A percentile compares a stretch with the other conserved stretches of the same genome.
phyloP scores from a whole-genome alignment of 2,113 vertebrate genomes.

The Meriones unguiculatus region DNA sequence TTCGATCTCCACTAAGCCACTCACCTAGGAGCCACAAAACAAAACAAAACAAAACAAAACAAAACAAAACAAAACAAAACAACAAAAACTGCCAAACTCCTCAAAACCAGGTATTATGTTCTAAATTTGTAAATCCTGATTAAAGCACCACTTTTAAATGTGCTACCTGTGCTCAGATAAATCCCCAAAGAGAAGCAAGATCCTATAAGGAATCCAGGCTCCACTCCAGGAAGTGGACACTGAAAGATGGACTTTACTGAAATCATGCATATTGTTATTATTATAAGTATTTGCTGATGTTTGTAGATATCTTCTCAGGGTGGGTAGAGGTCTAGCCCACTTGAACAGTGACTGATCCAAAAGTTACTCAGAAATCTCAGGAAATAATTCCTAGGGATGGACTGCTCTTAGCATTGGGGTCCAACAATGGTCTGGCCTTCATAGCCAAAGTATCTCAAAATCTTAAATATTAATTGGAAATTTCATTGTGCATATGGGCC shows the following conservation, averaged over 20 bases:
- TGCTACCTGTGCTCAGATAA: not conserved
- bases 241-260: not conserved
- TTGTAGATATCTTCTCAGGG: not conserved
- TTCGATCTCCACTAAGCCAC: not conserved
- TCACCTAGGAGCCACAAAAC: not conserved
- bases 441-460: not conserved
- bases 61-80: not conserved
- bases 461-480: not conserved
- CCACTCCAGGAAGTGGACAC: not conserved
- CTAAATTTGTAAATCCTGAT: not conserved
- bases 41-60: too few relatives aligned
- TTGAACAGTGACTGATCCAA: not conserved
- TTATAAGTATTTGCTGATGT: not conserved
- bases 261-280: not conserved
- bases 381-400: not conserved
- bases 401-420: not conserved
- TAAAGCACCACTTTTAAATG: not conserved
- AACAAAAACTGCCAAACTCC: not conserved
- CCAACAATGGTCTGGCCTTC: not conserved
- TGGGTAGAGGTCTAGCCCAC: not conserved
- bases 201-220: not conserved
- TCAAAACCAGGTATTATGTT: not conserved
- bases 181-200: not conserved
- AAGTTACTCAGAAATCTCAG: not conserved
- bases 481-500: not conserved